Conservation (phyloP, 2,113 vertebrate genomes). For the Tupaia tana region DNA sequence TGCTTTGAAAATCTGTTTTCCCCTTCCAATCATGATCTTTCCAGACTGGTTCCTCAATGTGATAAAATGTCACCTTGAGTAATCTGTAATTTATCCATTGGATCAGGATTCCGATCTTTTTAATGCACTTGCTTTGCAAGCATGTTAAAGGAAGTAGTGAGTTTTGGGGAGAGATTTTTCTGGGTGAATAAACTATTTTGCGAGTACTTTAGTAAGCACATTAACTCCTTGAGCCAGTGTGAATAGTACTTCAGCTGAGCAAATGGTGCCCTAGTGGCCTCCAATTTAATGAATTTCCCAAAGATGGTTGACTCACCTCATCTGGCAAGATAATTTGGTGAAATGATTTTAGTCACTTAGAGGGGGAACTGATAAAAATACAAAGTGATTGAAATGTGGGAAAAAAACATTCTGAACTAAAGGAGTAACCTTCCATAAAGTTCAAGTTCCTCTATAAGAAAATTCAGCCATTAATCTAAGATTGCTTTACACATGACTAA, state of each 20-base stretch:
- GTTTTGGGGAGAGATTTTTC: constrained; percentile 46
- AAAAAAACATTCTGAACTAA: constrained; percentile 61
- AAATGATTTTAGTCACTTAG: constrained; percentile 60
- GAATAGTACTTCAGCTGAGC: constrained; percentile 63
- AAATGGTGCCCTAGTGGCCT: constrained; percentile 57
- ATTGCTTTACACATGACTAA: background rate
- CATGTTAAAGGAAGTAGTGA: constrained; percentile 64
- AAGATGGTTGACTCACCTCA: constrained; percentile 56
- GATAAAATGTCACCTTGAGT: constrained; percentile 65
- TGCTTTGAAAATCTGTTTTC: constrained; percentile 1
- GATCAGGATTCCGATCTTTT: constrained; percentile 57
- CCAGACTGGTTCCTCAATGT: background rate
- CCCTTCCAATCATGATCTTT: background rate
- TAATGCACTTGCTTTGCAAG: constrained; percentile 44
- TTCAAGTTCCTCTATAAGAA: constrained; percentile 56
- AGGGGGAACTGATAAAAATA: constrained; percentile 64
- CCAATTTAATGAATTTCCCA: constrained; percentile 66
- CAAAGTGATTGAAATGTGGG: constrained; percentile 47
- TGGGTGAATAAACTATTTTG: constrained; percentile 59
- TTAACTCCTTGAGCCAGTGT: constrained; percentile 58
- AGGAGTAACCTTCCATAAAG: constrained; percentile 46
- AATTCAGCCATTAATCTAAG: constrained; percentile 24
- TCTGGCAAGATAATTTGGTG: constrained; percentile 64
- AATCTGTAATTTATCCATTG: constrained; percentile 42
- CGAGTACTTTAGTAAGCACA: constrained; percentile 58